phyloP scores from a whole-genome alignment of 1,140 invertebrate genomes.

The Daktulosphaira vitifoliae region DNA sequence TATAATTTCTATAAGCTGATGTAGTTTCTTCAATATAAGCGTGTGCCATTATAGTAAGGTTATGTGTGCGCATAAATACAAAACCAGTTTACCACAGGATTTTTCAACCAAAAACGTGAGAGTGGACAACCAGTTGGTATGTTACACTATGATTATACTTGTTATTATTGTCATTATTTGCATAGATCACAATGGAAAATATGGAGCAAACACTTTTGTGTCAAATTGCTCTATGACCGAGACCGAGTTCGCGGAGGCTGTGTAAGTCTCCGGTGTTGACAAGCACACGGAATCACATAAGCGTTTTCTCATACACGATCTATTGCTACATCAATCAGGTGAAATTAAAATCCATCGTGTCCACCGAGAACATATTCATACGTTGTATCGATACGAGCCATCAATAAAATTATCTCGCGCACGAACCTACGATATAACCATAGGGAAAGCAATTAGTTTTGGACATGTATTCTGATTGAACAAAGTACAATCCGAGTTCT shows the following conservation, averaged over 20 bases:
- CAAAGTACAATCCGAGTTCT: no score
- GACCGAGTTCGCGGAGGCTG: not conserved
- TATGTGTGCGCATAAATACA: no score
- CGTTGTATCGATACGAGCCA: no score
- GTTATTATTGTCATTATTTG: not conserved
- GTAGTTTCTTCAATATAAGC: no score
- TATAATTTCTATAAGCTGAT: no score
- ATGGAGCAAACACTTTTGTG: not conserved
- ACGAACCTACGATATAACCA: not conserved
- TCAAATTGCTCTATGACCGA: not conserved
- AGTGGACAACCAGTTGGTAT: no score
- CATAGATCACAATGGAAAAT: not conserved
- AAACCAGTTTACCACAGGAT: no score
- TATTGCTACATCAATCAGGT: not conserved
- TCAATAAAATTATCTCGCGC: not conserved
- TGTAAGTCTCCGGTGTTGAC: not conserved
- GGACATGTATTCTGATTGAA: no score
- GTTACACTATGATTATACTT: not conserved
- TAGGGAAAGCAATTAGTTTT: not conserved
- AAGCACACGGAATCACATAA: not conserved
- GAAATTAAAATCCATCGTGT: not conserved
- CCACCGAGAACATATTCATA: not conserved
- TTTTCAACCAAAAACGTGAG: no score
- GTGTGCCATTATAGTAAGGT: no score
- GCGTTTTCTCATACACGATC: not conserved